Percentiles rank a stretch among this genome's conserved stretches.
These are phyloP conservation scores for Sphyrna mokarran DNA, from an alignment of 2,113 vertebrate species.

Conservation along the genomic window DNA sequence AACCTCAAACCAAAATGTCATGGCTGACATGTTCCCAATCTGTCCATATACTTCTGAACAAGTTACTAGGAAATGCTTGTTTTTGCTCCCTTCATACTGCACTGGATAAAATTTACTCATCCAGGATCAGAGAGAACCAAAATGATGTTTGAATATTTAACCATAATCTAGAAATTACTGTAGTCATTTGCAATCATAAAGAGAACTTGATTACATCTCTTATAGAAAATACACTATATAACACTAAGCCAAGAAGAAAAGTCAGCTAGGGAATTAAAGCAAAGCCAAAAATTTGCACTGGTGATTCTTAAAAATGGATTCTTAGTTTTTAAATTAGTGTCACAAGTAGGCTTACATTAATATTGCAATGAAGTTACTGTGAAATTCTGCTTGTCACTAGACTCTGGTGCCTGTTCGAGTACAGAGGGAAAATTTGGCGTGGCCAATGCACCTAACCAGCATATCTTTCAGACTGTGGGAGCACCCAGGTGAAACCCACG, in stretches of 20 bases:
- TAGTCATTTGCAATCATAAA: not conserved
- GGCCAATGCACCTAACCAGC: too few species aligned
- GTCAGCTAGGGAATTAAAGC: not conserved
- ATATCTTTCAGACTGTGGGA: too few species aligned
- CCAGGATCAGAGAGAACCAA: not conserved
- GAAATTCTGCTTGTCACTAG: too few species aligned
- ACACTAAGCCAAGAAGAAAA: not conserved
- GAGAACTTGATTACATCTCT: too few species aligned
- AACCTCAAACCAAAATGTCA: not conserved
- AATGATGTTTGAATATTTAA: not conserved
- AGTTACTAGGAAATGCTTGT: not conserved
- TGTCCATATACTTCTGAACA: not conserved
- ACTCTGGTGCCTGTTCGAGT: too few species aligned
- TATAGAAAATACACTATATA: too few species aligned
- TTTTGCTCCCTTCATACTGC: not conserved
- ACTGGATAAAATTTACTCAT: not conserved
- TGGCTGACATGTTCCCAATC: not conserved
- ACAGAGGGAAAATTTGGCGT: too few species aligned
- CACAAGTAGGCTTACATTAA: too few species aligned
- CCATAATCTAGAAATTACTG: not conserved
- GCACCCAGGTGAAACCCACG: too few species aligned
- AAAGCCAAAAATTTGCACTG: not conserved
- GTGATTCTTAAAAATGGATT: not conserved
- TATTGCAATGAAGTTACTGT: too few species aligned
- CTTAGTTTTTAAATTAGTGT: too few species aligned